Evolutionary conservation across 2,888 invertebrate genomes (phyloP).

Genomic region (Copidosoma aretas): DNA sequence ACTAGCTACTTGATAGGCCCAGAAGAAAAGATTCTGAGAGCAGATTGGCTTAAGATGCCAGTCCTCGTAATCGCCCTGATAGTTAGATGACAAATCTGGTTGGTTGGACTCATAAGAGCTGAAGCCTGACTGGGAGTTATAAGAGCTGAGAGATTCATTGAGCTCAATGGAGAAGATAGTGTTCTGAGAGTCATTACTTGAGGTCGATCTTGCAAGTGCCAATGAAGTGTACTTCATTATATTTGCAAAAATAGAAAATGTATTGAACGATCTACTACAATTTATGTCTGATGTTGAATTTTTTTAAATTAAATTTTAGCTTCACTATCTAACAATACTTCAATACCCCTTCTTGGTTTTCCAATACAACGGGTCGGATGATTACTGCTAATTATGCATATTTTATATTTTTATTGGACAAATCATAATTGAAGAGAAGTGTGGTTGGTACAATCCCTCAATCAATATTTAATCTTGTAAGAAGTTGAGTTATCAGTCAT

Average conservation of each 20-base stretch:
- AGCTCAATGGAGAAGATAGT: slow-evolving; percentile 47
- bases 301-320: no score
- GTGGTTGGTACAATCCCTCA: no score
- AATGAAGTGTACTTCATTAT: slow-evolving; percentile 71
- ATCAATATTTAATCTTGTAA: no score
- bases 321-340: no score
- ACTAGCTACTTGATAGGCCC: slow-evolving; percentile 91
- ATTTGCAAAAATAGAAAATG: slow-evolving; percentile 36
- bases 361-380: no score
- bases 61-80: slow-evolving; percentile 77
- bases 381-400: no score
- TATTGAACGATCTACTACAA: background rate
- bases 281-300: no score
- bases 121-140: slow-evolving; percentile 75
- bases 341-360: no score
- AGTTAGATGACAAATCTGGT: no score
- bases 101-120: no score
- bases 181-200: slow-evolving; percentile 48
- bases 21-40: slow-evolving; percentile 85
- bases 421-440: no score
- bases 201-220: slow-evolving; percentile 66
- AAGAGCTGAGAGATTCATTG: slow-evolving; percentile 65
- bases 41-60: slow-evolving; percentile 73
- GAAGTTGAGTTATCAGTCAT: background rate
- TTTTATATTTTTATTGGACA: no score